Conservation (phyloP, 2,797 vertebrate genomes). For the Simalia tracyae region DNA sequence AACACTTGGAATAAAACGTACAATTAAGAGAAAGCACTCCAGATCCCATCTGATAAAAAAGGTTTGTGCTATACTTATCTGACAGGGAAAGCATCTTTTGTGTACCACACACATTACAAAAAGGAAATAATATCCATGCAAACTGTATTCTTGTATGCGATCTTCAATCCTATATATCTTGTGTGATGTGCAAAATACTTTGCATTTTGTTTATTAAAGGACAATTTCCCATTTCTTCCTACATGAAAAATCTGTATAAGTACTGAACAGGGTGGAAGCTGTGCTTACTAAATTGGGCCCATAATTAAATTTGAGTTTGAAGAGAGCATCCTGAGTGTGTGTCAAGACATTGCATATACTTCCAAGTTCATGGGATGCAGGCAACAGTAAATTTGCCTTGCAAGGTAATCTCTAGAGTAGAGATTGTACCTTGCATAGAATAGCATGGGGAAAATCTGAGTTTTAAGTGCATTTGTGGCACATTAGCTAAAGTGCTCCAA, state of each 20-base stretch:
- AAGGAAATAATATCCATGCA: constrained; percentile 32
- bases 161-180: constrained; percentile 27
- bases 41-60: constrained; percentile 46
- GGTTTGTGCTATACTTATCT: constrained; percentile 31
- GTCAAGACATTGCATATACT: no score
- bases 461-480: no score
- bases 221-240: not conserved
- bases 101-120: constrained; percentile 33
- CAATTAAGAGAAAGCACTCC: constrained; percentile 21
- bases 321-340: not conserved
- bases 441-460: no score
- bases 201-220: not conserved
- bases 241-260: not conserved
- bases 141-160: constrained; percentile 11
- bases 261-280: not conserved
- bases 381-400: no score
- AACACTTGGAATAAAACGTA: constrained; percentile 21
- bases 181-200: not conserved
- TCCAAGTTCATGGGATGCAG: no score
- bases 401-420: no score
- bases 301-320: not conserved
- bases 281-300: not conserved
- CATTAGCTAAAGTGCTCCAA: no score
- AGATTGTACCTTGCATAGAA: no score
- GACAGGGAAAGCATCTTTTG: not conserved